Base-by-base conservation (phyloP, 1,140 invertebrate genomes). In the Ceratina japonica region DNA sequence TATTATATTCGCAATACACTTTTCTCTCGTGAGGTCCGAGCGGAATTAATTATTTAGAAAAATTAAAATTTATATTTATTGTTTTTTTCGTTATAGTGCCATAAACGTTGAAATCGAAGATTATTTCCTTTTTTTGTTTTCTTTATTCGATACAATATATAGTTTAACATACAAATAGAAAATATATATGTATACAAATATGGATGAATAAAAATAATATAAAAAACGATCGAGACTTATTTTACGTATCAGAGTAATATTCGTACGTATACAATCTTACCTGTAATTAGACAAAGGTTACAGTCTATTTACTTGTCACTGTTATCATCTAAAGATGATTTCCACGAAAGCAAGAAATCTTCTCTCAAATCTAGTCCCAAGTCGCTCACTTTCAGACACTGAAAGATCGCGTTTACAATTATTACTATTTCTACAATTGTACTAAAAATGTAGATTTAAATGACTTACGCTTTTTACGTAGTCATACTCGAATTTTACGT, bases 341-440 rank as follows among this genome's bases (percentile, higher is more conserved):
- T 22, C 90, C 90, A 91, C 24, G 15, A 69, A 52, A 91, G 54
- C 22, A 16, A 15, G 4, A 91, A 89, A 0, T 80, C 51, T 58
- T 85, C 15, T 51, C 93, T 92, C 68, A 95, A 85, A 31, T 95
- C 95, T 24, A 94, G 87, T 37, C 92, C 85, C 62, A 94, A 93
- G 54, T 89, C 91, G 63, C 94, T 93, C 62, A 93, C 84, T 80
- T 94, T 93, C 61, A 96, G 88, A 89, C 94, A 94, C 93, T 95
- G 76, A 75, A 93, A 80, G 84, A 86, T 80, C 56, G 80, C 76
- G 58, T 31, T 3, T 8, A 12, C 7, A 64, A 56, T 44, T 44
- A 80, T 65, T 72, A 62, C 58, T 15, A 79, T 56, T 31, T 27
- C 52, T 56, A 54, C 15, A 2, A 64, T 22, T 31, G 18, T 51